phyloP scores from a whole-genome alignment of 2,113 vertebrate genomes.

The Cygnus atratus region DNA sequence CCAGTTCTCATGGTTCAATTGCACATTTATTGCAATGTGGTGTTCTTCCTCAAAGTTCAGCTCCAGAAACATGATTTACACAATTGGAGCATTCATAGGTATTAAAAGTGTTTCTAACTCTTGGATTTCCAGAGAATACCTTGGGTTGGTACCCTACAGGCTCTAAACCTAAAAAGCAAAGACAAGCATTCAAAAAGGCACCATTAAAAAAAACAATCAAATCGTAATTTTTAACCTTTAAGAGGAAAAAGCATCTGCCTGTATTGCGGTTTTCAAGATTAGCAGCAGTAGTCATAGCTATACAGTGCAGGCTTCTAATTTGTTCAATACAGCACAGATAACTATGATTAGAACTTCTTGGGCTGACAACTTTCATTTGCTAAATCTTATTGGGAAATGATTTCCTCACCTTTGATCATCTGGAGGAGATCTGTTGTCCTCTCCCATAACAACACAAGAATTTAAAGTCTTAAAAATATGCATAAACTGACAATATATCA shows the following conservation, averaged over 20 bases:
- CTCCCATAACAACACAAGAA: not conserved
- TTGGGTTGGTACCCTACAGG: not conserved
- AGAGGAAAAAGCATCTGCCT: not conserved
- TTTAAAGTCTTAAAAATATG: not conserved
- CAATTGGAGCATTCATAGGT: not conserved
- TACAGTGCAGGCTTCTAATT: not conserved
- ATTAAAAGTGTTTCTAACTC: not conserved
- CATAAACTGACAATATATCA: not conserved
- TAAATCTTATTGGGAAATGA: not conserved
- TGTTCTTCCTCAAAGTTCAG: not conserved
- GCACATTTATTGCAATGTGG: not conserved
- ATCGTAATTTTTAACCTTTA: not conserved
- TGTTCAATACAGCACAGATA: not conserved
- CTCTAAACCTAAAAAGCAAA: not conserved
- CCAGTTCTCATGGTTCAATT: not conserved
- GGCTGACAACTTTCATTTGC: not conserved
- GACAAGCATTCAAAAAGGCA: not conserved
- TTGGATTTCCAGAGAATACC: not conserved
- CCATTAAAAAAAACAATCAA: not conserved
- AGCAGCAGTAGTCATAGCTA: not conserved
- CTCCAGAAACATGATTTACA: not conserved
- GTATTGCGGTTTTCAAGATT: not conserved
- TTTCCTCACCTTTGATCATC: not conserved
- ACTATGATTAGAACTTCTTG: not conserved
- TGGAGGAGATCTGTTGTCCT: not conserved